Evolutionary conservation across 1,140 invertebrate species (phyloP).

Genomic region (Nomia melanderi): DNA sequence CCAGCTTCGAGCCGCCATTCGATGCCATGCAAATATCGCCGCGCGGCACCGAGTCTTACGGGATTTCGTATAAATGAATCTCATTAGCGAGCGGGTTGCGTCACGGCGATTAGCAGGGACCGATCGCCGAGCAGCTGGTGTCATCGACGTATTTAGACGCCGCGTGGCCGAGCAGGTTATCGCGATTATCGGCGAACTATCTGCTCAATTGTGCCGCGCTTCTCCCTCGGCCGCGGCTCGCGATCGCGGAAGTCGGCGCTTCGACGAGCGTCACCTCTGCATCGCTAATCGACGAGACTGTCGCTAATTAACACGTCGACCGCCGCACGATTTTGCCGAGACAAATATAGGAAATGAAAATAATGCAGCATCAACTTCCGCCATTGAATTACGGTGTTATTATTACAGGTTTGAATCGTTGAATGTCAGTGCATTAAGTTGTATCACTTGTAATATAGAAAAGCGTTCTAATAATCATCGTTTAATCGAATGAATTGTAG

Average conservation of each 20-base stretch:
- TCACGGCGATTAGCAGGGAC: slow-evolving; percentile 24
- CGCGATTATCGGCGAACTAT: slow-evolving; percentile 3
- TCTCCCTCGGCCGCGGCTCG: neutral
- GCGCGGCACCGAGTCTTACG: neutral
- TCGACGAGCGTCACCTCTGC: no score
- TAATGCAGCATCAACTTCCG: no score
- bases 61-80: slow-evolving; percentile 47
- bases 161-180: neutral
- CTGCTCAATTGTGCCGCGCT: neutral
- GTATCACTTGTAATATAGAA: no score
- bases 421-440: no score
- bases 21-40: slow-evolving; percentile 39
- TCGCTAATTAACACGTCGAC: no score
- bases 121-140: slow-evolving; percentile 2
- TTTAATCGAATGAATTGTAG: no score
- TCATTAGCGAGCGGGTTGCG: slow-evolving; percentile 41
- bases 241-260: slow-evolving; percentile 7
- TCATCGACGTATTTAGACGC: slow-evolving; percentile 71
- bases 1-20: slow-evolving; percentile 14
- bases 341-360: no score
- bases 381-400: no score
- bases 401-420: no score
- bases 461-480: no score
- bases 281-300: no score
- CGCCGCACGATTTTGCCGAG: no score